Evolutionary conservation across 2,797 vertebrate genomes (phyloP), one percentile per base, ranked within the genome.

Genomic region (Myripristis jacobus): DNA sequence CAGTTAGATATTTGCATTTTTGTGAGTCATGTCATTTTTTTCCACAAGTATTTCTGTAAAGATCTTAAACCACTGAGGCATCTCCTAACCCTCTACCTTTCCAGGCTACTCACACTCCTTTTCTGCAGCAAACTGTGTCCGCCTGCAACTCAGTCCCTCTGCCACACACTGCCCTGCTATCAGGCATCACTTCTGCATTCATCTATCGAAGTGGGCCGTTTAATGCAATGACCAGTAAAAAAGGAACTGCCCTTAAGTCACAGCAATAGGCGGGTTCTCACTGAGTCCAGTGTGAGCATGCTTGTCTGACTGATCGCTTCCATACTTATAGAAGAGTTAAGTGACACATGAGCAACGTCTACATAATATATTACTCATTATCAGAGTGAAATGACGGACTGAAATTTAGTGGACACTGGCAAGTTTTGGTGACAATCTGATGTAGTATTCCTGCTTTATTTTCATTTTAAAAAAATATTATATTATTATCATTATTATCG

Each of bases 151-250:
- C 65, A 0, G 57, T 66, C 83, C 81, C 64, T 43, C 43, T 24
- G 16, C 46, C 16, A 29, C 6, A 58, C 44, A 5, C n/a, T 41
- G 21, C 2, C 3, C 51, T 55, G 76, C 64, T 76, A 86, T 80
- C 68, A 51, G 68, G 36, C 29, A 2, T 22, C 29, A 92, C 91
- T 91, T 92, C 89, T 90, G 83, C 87, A 91, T 84, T 85, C 21
- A 74, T 63, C 22, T 9, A 12, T 48, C 3, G 53, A 75, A 61
- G 22, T 19, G 53, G 15, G 22, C 12, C 54, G 22, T 27, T 59
- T 67, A 72, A 18, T 44, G 60, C 66, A 53, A 54, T 50, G 38
- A 55, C 50, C 62, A 48, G 18, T 0, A 80, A 81, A 87, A 81
- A 51, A 54, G 86, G 86, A 92, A 91, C 83, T 82, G 44, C 48